phyloP scores from a whole-genome alignment of 2,113 vertebrate species.

The Fulica atra region DNA sequence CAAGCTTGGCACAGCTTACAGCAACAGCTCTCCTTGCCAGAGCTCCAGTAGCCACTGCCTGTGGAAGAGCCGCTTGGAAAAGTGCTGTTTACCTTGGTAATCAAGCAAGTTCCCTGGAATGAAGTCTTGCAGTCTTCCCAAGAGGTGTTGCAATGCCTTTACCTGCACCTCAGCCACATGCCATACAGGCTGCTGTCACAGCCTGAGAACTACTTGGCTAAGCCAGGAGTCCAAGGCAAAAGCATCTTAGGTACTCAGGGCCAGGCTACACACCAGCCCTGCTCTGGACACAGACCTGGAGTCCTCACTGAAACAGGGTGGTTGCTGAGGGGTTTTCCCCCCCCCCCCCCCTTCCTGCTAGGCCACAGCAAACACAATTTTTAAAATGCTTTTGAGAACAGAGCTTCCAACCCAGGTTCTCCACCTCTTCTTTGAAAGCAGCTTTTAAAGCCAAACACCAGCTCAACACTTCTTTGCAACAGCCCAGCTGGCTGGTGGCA shows the following conservation, averaged over 20 bases:
- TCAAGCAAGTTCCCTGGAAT: constrained; percentile 40
- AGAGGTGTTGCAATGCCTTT: constrained; percentile 13
- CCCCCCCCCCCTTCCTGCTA: neutral
- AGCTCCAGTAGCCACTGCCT: neutral
- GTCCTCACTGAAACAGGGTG: rapidly evolving
- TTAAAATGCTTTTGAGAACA: neutral
- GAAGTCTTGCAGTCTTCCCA: constrained; percentile 22
- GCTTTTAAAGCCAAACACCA: neutral
- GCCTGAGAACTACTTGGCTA: neutral
- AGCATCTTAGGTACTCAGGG: neutral
- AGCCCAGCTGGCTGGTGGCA: neutral
- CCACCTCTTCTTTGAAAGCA: rapidly evolving
- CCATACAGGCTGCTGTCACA: neutral
- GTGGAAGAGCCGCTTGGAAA: constrained; percentile 14
- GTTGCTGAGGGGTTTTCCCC: rapidly evolving
- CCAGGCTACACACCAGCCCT: neutral
- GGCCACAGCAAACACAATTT: neutral
- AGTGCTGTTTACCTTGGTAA: constrained; percentile 41
- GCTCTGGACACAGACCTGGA: neutral
- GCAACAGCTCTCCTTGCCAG: constrained; percentile 46
- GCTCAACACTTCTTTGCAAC: neutral
- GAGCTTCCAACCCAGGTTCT: neutral
- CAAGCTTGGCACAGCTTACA: constrained; percentile 27
- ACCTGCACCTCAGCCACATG: neutral
- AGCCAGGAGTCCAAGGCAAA: neutral